phyloP scores from a whole-genome alignment of 2,888 invertebrate genomes.

The Athripsodes cinereus region DNA sequence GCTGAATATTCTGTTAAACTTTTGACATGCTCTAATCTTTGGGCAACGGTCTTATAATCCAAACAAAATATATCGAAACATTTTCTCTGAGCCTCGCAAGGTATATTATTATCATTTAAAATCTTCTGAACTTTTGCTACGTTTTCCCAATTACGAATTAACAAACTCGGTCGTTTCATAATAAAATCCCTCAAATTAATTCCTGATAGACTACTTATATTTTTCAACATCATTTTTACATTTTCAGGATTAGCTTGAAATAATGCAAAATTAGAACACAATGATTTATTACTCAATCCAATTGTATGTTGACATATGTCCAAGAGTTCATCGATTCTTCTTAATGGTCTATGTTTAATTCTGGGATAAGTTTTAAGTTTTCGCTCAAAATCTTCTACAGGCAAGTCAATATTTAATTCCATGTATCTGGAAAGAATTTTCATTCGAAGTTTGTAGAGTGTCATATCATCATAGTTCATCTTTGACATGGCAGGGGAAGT shows the following conservation, averaged over 20 bases:
- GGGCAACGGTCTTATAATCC: conserved; percentile 33
- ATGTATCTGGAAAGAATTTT: conserved; percentile 45
- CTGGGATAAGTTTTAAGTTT: conserved; percentile 43
- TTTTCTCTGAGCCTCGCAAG: conserved; percentile 41
- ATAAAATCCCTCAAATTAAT: conserved; percentile 45
- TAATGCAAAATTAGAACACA: conserved; percentile 43
- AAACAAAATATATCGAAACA: conserved; percentile 45
- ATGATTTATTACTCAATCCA: conserved; percentile 39
- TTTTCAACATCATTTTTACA: conserved; percentile 37
- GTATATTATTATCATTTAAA: conserved; percentile 38
- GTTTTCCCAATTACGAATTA: conserved; percentile 36
- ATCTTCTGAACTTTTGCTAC: conserved; percentile 38
- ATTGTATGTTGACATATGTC: conserved; percentile 38
- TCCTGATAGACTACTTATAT: conserved; percentile 39
- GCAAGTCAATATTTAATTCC: conserved; percentile 41
- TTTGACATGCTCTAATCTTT: conserved; percentile 9
- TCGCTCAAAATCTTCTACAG: conserved; percentile 39
- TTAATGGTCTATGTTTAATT: conserved; percentile 43
- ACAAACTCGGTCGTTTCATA: conserved; percentile 42
- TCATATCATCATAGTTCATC: conserved; percentile 30
- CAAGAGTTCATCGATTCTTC: conserved; percentile 40
- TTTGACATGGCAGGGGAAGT: conserved; percentile 39
- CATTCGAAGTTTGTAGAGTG: conserved; percentile 37
- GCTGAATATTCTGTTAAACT: conserved; percentile 9
- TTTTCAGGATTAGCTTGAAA: conserved; percentile 44